Evolutionary conservation across 1,140 invertebrate genomes (phyloP).

Genomic region (Zaprionus nigranus): DNA sequence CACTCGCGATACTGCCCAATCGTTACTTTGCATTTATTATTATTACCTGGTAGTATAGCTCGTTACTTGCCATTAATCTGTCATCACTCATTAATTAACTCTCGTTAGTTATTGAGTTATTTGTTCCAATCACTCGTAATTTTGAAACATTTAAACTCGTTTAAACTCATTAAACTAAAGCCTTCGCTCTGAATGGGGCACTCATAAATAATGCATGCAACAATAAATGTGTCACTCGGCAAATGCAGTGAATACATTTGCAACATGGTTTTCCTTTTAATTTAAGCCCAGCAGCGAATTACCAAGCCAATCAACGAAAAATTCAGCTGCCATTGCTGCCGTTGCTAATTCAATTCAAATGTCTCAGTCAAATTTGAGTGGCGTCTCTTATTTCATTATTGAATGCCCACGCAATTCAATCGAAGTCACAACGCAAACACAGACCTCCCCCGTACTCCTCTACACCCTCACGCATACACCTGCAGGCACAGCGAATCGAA

Average conservation of each 20-base stretch:
- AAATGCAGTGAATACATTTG: background rate
- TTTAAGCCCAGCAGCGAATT: background rate
- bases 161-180: background rate
- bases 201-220: slow-evolving; percentile 17
- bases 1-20: too few species aligned
- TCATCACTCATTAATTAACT: background rate
- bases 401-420: slow-evolving; percentile 62
- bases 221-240: background rate
- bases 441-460: background rate
- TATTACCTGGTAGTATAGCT: background rate
- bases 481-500: slow-evolving; percentile 1
- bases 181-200: background rate
- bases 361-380: slow-evolving; percentile 45
- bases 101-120: background rate
- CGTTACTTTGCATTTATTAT: too few species aligned
- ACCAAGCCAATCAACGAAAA: slow-evolving; percentile 26
- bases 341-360: slow-evolving; percentile 70
- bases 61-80: background rate
- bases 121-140: background rate
- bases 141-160: background rate
- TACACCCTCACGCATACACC: background rate
- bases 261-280: slow-evolving; percentile 55
- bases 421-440: slow-evolving; percentile 52
- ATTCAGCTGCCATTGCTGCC: background rate
- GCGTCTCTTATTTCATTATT: slow-evolving; percentile 62